Percentiles rank a stretch among this genome's conserved stretches.
phyloP scores from a whole-genome alignment of 2,113 vertebrate genomes.

The Cettia cetti region DNA sequence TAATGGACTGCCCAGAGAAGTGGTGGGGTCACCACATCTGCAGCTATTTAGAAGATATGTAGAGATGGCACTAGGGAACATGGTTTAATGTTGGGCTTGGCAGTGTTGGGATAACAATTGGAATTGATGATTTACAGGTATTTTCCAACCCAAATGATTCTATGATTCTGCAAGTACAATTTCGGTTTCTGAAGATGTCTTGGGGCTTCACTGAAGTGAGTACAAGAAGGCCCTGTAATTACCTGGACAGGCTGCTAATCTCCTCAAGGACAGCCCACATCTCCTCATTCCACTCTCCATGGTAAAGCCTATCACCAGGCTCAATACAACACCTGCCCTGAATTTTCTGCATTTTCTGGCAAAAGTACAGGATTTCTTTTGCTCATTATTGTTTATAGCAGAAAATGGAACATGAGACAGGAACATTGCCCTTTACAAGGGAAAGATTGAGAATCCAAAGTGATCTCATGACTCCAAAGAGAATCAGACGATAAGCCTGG shows the following conservation, averaged over 20 bases:
- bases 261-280: background rate
- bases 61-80: background rate
- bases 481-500: constrained; percentile 33
- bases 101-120: background rate
- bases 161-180: background rate
- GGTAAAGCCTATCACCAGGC: background rate
- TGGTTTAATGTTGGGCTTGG: background rate
- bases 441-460: background rate
- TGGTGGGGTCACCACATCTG: background rate
- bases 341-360: background rate
- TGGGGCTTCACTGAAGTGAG: background rate
- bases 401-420: background rate
- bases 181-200: background rate
- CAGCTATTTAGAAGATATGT: background rate
- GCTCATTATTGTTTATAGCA: background rate
- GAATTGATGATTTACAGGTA: background rate
- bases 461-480: constrained; percentile 36
- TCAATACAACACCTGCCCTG: background rate
- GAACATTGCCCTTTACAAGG: background rate
- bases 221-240: background rate
- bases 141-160: background rate
- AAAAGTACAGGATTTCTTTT: background rate
- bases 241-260: background rate
- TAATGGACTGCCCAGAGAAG: background rate
- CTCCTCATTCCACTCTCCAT: background rate